Percentiles rank a stretch among this genome's conserved stretches.
Evolutionary conservation across 1,140 invertebrate genomes (phyloP).

Genomic region (Wasmannia auropunctata): DNA sequence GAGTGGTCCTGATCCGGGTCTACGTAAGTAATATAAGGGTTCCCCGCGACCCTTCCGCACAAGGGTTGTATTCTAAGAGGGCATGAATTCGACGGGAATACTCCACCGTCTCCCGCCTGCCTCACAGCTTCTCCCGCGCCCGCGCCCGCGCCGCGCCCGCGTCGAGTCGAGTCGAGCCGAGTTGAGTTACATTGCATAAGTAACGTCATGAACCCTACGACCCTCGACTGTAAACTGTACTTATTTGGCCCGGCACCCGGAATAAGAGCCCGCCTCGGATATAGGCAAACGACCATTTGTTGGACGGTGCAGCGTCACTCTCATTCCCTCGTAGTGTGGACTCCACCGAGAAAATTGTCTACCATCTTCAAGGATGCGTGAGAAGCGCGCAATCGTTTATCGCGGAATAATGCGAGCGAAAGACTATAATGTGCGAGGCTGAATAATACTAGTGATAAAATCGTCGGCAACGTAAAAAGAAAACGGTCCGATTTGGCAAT

Average conservation of each 20-base stretch:
- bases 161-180: slow-evolving; percentile 37
- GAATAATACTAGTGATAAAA: not conserved
- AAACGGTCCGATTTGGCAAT: not conserved
- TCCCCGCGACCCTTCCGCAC: slow-evolving; percentile 79
- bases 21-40: slow-evolving; percentile 82
- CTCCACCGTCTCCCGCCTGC: slow-evolving; percentile 18
- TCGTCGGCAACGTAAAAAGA: not conserved
- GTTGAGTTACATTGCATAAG: slow-evolving; percentile 81
- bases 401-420: not conserved
- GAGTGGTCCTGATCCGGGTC: slow-evolving; percentile 75
- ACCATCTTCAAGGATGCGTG: not conserved
- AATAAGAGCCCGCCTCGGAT: slow-evolving; percentile 50
- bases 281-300: slow-evolving; percentile 76
- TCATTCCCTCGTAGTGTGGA: not conserved
- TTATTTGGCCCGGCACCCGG: slow-evolving; percentile 75
- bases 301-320: slow-evolving; percentile 67
- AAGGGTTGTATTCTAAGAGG: slow-evolving; percentile 81
- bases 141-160: too few species aligned
- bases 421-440: not conserved
- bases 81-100: slow-evolving; percentile 80
- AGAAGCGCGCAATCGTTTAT: not conserved
- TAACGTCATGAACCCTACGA: slow-evolving; percentile 77
- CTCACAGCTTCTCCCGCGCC: slow-evolving; percentile 23
- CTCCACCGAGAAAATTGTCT: slow-evolving; percentile 27
- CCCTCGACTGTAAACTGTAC: slow-evolving; percentile 78